Evolutionary conservation across 2,113 vertebrate species (phyloP).

Genomic region (Taurulus bubalis): DNA sequence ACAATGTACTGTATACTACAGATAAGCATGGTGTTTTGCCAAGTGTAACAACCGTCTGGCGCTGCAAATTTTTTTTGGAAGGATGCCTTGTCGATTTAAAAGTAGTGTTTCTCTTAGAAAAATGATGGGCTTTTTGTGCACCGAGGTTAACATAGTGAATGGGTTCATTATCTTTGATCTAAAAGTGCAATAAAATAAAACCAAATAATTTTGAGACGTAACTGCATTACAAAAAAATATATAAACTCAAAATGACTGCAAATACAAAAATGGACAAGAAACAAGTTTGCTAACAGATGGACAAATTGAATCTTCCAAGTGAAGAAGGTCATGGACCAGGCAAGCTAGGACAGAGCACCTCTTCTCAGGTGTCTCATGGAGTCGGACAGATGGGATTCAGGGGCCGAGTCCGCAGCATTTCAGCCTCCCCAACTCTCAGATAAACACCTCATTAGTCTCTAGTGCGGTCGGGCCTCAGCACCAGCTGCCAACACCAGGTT

Average conservation of each 20-base stretch:
- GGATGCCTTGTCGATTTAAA: background rate
- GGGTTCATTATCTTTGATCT: background rate
- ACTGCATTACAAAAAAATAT: no score
- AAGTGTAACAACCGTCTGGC: constrained; percentile 11
- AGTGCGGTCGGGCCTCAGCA: constrained; percentile 51
- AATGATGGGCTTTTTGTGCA: no score
- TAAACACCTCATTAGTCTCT: constrained; percentile 74
- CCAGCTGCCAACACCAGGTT: constrained; percentile 50
- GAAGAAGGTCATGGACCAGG: background rate
- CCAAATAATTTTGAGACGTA: background rate
- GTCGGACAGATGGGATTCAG: constrained; percentile 60
- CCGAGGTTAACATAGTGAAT: background rate
- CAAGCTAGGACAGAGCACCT: constrained; percentile 10
- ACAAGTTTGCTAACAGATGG: background rate
- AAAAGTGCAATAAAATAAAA: background rate
- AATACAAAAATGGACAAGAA: background rate
- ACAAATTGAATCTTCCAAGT: background rate
- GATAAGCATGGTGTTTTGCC: background rate
- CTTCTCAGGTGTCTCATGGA: constrained; percentile 24
- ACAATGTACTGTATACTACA: background rate
- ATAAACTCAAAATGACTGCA: background rate
- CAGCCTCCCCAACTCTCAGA: constrained; percentile 56
- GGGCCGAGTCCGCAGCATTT: constrained; percentile 62
- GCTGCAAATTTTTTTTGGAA: background rate
- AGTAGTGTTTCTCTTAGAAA: constrained; percentile 4